Percentiles rank a stretch among this genome's conserved stretches.
These are phyloP conservation scores for Drosophila chauvacae DNA, from an alignment of 1,140 invertebrate species.

Conservation along the genomic window DNA sequence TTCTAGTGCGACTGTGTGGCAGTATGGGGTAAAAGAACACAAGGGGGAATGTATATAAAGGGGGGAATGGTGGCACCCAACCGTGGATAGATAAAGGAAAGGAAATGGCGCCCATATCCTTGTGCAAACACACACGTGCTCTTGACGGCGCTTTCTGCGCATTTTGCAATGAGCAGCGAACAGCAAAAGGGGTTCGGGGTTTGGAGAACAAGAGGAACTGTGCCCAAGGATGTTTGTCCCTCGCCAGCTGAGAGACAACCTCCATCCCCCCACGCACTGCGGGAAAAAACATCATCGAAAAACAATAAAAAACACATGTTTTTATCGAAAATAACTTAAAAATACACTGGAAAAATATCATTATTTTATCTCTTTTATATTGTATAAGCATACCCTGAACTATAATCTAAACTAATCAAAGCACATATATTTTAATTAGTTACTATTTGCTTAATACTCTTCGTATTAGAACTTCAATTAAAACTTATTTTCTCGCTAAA, in stretches of 20 bases:
- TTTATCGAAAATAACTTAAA: too few relatives aligned
- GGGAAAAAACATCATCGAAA: slow-evolving; percentile 2
- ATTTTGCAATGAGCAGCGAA: slow-evolving; percentile 64
- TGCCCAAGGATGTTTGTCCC: slow-evolving; percentile 66
- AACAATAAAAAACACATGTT: slow-evolving; percentile 18
- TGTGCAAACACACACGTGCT: slow-evolving; percentile 81
- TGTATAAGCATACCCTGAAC: too few relatives aligned
- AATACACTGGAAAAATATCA: too few relatives aligned
- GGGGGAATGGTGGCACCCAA: slow-evolving; percentile 6
- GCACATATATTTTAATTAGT: too few relatives aligned
- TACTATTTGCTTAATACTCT: too few relatives aligned
- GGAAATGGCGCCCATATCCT: slow-evolving; percentile 73
- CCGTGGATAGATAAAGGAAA: slow-evolving; percentile 55
- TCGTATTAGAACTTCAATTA: too few relatives aligned
- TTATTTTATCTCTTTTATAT: not conserved
- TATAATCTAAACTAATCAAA: too few relatives aligned
- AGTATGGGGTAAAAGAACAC: slow-evolving; percentile 1
- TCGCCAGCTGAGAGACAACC: slow-evolving; percentile 28
- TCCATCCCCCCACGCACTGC: slow-evolving; percentile 2
- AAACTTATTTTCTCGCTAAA: too few relatives aligned
- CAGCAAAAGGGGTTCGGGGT: slow-evolving; percentile 8
- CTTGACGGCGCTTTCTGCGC: slow-evolving; percentile 78
- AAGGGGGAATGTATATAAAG: not conserved
- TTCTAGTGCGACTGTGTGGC: slow-evolving; percentile 49
- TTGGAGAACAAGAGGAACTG: slow-evolving; percentile 4